Base-by-base conservation (phyloP, 2,888 invertebrate genomes). In the Vesta saturnalis region DNA sequence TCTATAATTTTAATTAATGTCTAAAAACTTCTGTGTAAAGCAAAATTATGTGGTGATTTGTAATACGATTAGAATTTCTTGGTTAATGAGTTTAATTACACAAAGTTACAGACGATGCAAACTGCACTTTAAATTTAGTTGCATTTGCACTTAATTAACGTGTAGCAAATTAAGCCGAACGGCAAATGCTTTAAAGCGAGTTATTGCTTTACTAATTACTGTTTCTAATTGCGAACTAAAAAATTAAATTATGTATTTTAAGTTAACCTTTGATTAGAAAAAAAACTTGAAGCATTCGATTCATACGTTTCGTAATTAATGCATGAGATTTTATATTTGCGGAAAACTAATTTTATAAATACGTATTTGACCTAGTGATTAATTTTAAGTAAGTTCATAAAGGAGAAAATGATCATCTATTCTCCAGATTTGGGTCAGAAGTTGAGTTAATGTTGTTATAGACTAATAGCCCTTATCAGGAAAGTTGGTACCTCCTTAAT, bases 71-170 rank as follows among this genome's bases (percentile, higher is more conserved):
- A 73, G 73, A 69, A 72, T 71, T 74, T 74, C 69, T 62, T 52
- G 71, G 71, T 74, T 74, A 73, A 73, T 67, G 74, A 67, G 68
- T 67, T 66, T 74, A 72, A 74, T 73, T 74, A 73, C 65, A 69
- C 58, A 60, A 55, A 67, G 60, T 52, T 58, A 46, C 43, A 63
- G 39, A 35, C 63, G 47, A 46, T 43, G 62, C 55, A 49, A 56
- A 64, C 57, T 68, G 64, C 64, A 68, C 55, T 60, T 59, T 64
- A 68, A 64, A 60, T 64, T 60, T 60, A 60, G 64, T 68, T 68
- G 64, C 64, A 68, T 57, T 49, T 47, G n/a, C 46, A 60, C 54
- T 63, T 64, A 64, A 68, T 68, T 68, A 68, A 64, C 64, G 56
- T 68, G 60, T 18, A 60, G 54, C 63, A 60, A 60, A 59, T 65